Evolutionary conservation across 92 coral and sea anemone genomes (phyloP).

Genomic region (Plumapathes pennacea): DNA sequence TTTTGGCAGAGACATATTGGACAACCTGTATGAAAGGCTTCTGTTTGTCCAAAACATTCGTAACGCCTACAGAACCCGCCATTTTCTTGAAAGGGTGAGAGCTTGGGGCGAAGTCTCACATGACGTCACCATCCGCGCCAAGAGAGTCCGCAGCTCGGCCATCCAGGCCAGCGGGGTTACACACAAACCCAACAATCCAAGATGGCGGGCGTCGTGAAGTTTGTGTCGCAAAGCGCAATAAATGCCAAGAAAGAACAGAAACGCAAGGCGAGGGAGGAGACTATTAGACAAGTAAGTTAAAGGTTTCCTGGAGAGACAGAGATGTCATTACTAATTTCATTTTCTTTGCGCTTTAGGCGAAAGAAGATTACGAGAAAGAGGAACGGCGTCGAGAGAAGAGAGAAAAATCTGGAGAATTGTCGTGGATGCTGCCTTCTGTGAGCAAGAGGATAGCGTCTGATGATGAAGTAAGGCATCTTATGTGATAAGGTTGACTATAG

Average conservation of each 20-base stretch:
- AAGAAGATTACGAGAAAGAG: conserved; percentile 80
- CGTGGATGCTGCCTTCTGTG: conserved; percentile 94
- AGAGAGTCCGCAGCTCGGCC: conserved; percentile 23
- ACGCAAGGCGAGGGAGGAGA: conserved; percentile 69
- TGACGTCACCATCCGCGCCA: no score
- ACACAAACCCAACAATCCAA: no score
- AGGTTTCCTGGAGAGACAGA: no score
- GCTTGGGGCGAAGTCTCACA: no score
- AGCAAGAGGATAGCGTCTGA: conserved; percentile 61
- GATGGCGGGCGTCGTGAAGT: conserved; percentile 96
- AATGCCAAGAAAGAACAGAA: conserved; percentile 78
- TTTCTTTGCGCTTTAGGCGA: conserved; percentile 46
- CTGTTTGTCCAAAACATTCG: no score
- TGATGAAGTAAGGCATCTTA: conserved; percentile 12
- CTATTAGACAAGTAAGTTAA: conserved; percentile 59
- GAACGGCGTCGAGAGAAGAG: conserved; percentile 66
- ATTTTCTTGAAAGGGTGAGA: conserved; percentile 16
- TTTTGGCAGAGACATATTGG: no score
- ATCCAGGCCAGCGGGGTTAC: neutral
- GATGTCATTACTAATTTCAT: no score
- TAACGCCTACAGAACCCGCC: conserved; percentile 37
- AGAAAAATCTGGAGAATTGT: conserved; percentile 79
- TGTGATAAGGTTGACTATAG: no score
- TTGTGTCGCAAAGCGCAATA: conserved; percentile 86
- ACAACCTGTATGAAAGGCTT: no score